A percentile compares a stretch with the other conserved stretches of the same genome.
Evolutionary conservation across 2,797 vertebrate species (phyloP).

Genomic region (Rhinatrema bivittatum): DNA sequence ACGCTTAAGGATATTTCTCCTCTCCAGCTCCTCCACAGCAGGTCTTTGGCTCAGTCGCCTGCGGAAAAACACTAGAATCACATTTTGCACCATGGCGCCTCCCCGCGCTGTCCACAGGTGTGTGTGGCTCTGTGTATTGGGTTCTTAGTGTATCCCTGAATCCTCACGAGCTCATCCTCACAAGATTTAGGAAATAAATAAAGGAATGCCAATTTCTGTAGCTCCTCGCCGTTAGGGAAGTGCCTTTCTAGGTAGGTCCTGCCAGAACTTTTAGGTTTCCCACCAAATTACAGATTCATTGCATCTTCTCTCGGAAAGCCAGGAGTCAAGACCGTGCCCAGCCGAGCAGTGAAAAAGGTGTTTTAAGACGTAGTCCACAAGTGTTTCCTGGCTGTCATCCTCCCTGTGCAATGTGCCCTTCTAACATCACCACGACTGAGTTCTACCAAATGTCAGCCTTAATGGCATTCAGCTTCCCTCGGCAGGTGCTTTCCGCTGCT

Average conservation of each 20-base stretch:
- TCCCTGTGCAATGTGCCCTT: slow-evolving; percentile 2
- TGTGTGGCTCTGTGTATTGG: slow-evolving; percentile 10
- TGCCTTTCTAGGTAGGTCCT: slow-evolving; percentile 31
- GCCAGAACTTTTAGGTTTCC: slow-evolving; percentile 5
- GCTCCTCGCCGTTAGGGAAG: neutral
- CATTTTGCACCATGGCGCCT: slow-evolving; percentile 84
- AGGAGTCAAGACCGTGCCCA: neutral
- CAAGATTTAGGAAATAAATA: too few relatives aligned
- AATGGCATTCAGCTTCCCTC: neutral
- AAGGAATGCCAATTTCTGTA: too few relatives aligned
- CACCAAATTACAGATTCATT: neutral
- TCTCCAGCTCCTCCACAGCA: slow-evolving; percentile 92
- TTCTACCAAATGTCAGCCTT: slow-evolving; percentile 7
- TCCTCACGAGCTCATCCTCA: too few relatives aligned
- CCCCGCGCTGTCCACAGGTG: neutral
- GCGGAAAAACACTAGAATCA: slow-evolving; percentile 95
- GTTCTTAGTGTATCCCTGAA: too few relatives aligned
- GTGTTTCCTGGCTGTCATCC: slow-evolving; percentile 4
- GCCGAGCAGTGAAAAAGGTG: neutral
- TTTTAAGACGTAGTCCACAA: neutral
- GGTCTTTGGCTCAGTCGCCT: slow-evolving; percentile 97
- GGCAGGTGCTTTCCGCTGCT: neutral
- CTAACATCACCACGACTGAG: slow-evolving; percentile 4
- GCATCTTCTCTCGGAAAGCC: neutral
- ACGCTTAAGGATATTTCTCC: slow-evolving; percentile 95